Conservation (phyloP, 2,113 vertebrate genomes). For the Python bivittatus region DNA sequence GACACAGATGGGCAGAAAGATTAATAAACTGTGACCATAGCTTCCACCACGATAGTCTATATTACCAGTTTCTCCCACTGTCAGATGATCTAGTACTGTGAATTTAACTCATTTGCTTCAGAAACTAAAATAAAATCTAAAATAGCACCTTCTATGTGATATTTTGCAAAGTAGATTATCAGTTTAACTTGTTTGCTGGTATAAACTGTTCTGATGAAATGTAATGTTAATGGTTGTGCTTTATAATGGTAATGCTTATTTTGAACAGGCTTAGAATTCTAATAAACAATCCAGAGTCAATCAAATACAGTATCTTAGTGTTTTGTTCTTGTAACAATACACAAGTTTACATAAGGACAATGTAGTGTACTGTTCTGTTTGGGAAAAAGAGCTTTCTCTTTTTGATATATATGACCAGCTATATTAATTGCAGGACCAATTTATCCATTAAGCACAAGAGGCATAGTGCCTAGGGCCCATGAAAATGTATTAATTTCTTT, state of each 20-base stretch:
- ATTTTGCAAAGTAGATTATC: slow-evolving; percentile 16
- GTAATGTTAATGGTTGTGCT: slow-evolving; percentile 10
- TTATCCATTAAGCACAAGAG: not conserved
- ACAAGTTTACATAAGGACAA: not conserved
- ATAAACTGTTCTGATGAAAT: not conserved
- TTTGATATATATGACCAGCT: not conserved
- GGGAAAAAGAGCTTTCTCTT: not conserved
- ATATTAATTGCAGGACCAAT: not conserved
- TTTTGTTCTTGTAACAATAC: slow-evolving; percentile 22
- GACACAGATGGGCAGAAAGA: not conserved
- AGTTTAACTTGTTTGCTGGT: not conserved
- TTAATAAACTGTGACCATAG: not conserved
- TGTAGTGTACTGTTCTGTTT: not conserved
- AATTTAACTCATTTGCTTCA: not conserved
- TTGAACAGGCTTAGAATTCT: not conserved
- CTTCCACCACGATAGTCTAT: not conserved
- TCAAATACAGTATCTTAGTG: accelerated
- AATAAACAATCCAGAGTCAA: slow-evolving; percentile 43
- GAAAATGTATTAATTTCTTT: not conserved
- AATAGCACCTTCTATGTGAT: not conserved
- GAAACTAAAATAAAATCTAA: not conserved
- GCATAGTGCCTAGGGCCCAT: not conserved
- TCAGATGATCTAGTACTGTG: not conserved
- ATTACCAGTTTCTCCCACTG: not conserved
- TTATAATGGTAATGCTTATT: not conserved